Conservation (phyloP, 2,113 vertebrate species). For the Scopus umbretta region DNA sequence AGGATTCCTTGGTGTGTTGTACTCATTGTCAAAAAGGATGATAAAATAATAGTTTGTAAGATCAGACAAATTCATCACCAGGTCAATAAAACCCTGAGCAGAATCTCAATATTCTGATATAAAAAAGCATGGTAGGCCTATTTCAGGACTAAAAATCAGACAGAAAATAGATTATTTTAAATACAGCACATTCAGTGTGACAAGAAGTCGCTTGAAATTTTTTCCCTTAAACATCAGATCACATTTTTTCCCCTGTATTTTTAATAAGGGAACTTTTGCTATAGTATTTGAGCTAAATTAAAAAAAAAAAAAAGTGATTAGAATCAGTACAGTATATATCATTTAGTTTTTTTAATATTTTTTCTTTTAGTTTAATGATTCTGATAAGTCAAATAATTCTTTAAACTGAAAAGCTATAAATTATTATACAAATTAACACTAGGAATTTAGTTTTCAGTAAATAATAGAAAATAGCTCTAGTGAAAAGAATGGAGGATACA, state of each 20-base stretch:
- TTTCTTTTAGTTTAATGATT: neutral
- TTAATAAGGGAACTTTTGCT: neutral
- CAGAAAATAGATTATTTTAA: neutral
- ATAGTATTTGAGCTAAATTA: neutral
- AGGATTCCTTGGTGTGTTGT: no score
- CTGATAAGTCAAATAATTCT: neutral
- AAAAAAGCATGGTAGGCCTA: neutral
- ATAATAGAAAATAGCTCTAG: neutral
- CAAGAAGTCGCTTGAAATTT: neutral
- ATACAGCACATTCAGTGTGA: neutral
- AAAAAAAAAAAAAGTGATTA: neutral
- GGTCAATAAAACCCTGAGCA: neutral
- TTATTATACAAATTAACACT: neutral
- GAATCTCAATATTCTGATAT: neutral
- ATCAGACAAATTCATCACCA: neutral
- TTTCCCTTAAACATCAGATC: neutral
- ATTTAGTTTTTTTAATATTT: neutral
- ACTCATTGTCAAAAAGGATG: fast-evolving
- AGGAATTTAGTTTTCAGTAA: neutral
- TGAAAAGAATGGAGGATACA: neutral
- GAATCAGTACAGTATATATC: neutral
- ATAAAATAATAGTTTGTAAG: neutral
- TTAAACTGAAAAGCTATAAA: neutral
- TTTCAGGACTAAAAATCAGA: neutral
- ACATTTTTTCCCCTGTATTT: neutral